Evolutionary conservation across 2,113 vertebrate species (phyloP).

Genomic region (Mus spicilegus): DNA sequence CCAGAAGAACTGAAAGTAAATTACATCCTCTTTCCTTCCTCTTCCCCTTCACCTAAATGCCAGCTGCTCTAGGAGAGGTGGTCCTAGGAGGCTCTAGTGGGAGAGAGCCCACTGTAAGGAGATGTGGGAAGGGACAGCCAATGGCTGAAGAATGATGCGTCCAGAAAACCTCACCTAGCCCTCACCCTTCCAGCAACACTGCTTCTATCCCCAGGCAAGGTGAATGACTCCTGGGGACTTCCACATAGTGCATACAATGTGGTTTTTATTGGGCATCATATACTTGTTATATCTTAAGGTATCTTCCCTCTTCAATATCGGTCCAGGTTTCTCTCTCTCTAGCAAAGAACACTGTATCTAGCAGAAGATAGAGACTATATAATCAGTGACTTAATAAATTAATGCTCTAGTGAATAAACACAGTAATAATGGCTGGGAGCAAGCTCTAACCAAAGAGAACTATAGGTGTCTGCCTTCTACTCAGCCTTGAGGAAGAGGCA

Average conservation of each 20-base stretch:
- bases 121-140: not conserved
- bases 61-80: not conserved
- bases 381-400: not conserved
- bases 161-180: not conserved
- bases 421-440: not conserved
- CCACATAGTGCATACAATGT: not conserved
- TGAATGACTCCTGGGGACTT: no score
- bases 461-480: constrained; percentile 3
- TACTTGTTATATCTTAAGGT: not conserved
- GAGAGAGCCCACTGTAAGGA: not conserved
- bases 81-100: not conserved
- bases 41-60: not conserved
- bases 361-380: not conserved
- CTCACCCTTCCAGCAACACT: not conserved
- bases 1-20: constrained; percentile 49
- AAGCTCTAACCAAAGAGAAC: not conserved
- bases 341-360: not conserved
- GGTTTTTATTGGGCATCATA: not conserved
- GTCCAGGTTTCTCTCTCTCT: not conserved
- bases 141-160: not conserved
- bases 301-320: not conserved
- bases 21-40: not conserved
- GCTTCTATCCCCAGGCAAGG: not conserved
- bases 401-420: not conserved
- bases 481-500: not conserved